Evolutionary conservation across 2,113 vertebrate species (phyloP).

Genomic region (Gorsachius goisagi): DNA sequence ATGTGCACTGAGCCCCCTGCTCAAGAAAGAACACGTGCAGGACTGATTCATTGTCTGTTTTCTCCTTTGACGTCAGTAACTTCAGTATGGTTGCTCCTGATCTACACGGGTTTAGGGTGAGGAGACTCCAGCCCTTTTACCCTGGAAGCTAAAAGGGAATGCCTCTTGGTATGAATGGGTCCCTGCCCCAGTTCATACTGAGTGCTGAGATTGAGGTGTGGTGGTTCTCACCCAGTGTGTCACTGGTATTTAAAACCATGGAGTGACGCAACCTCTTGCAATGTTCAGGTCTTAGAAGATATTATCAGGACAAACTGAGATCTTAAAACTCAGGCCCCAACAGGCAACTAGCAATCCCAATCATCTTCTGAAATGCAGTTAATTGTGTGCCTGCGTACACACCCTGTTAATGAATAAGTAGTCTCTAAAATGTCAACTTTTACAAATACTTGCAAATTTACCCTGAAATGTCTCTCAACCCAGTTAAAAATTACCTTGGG

Average conservation of each 20-base stretch:
- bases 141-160: not conserved
- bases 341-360: constrained; percentile 14
- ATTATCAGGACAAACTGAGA: not conserved
- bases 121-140: not conserved
- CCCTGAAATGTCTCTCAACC: not conserved
- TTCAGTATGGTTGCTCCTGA: not conserved
- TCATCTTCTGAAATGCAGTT: not conserved
- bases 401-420: not conserved
- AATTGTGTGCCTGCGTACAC: constrained; percentile 21
- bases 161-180: accelerated
- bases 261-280: not conserved
- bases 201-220: not conserved
- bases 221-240: not conserved
- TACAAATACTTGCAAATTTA: not conserved
- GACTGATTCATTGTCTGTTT: accelerated
- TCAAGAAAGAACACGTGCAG: not conserved
- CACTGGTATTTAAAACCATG: not conserved
- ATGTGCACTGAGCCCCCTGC: not conserved
- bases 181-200: not conserved
- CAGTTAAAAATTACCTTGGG: not conserved
- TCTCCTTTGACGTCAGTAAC: not conserved
- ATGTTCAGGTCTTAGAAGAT: constrained; percentile 2
- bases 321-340: constrained; percentile 29
- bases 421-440: not conserved
- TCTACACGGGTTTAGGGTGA: accelerated